These are phyloP conservation scores for Molossus molossus DNA, from an alignment of 2,797 vertebrate genomes.

Conservation along the genomic window DNA sequence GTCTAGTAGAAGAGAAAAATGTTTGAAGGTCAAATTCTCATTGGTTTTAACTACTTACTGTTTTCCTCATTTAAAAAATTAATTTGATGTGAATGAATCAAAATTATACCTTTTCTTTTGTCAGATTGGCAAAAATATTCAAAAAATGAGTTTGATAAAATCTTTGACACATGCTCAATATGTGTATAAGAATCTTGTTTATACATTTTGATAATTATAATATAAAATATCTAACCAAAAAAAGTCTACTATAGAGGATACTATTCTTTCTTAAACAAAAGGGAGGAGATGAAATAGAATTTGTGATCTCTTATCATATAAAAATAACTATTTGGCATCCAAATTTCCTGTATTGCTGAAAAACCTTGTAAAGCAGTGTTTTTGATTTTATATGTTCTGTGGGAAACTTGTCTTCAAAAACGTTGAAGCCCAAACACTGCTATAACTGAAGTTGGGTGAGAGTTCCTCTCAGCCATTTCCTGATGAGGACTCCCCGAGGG, in stretches of 20 bases:
- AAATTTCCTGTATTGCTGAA: not conserved
- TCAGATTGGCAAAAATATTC: too few relatives aligned
- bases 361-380: not conserved
- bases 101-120: too few relatives aligned
- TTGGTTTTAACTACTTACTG: not conserved
- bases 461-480: not conserved
- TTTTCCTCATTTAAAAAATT: not conserved
- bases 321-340: not conserved
- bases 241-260: not conserved
- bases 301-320: not conserved
- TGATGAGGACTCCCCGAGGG: not conserved
- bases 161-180: not conserved
- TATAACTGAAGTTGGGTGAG: not conserved
- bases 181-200: not conserved
- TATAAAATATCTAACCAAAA: not conserved
- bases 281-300: not conserved
- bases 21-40: not conserved
- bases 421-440: not conserved
- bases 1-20: not conserved
- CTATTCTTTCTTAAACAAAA: not conserved
- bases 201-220: not conserved
- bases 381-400: not conserved
- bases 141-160: not conserved
- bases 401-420: not conserved
- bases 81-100: too few relatives aligned